Percentiles rank a stretch among this genome's conserved stretches.
Conservation (phyloP, 2,797 vertebrate genomes). For the Brotula barbata region DNA sequence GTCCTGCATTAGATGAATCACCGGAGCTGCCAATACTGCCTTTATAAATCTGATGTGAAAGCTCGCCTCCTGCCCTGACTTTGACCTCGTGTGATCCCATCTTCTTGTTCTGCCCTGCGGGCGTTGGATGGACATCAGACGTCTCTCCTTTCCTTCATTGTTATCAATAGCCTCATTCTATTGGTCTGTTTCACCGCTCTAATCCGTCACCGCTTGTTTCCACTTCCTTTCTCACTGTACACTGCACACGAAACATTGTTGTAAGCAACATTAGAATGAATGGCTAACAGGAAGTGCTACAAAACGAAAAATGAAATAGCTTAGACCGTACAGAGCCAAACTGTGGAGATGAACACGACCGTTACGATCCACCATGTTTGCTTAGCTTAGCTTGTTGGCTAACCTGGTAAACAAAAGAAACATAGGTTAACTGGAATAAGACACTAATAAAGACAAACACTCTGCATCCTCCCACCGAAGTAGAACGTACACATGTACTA, state of each 20-base stretch:
- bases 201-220: neutral
- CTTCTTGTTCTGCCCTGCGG: constrained; percentile 20
- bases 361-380: too few species aligned
- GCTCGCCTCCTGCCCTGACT: constrained; percentile 33
- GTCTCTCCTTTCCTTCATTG: neutral
- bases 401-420: too few species aligned
- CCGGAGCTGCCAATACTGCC: constrained; percentile 14
- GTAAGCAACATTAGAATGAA: neutral
- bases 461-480: too few species aligned
- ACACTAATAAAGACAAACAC: too few species aligned
- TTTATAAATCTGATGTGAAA: constrained; percentile 38
- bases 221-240: neutral
- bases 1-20: constrained; percentile 28
- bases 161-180: constrained; percentile 6
- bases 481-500: too few species aligned
- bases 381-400: too few species aligned
- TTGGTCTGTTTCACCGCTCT: neutral
- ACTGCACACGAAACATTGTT: neutral
- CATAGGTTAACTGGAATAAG: too few species aligned
- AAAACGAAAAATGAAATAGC: too few species aligned
- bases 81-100: constrained; percentile 12
- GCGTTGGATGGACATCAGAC: constrained; percentile 10
- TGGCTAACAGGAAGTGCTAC: too few species aligned
- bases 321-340: too few species aligned
- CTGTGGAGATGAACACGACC: too few species aligned